Conservation (phyloP, 2,888 invertebrate species). For the Papilio demoleus region DNA sequence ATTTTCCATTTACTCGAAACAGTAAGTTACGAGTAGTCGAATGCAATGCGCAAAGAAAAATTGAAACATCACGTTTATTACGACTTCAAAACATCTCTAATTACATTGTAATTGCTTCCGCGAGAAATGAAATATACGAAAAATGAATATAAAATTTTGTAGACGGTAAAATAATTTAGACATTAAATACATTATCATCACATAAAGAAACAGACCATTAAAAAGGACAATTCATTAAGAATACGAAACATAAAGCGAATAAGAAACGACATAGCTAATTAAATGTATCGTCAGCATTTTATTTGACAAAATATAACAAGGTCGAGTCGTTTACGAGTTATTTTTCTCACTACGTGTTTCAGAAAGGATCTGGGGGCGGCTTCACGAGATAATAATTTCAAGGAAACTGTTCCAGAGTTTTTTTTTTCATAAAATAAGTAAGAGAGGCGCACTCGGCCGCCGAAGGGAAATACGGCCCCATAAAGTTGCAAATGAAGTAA, state of each 20-base stretch:
- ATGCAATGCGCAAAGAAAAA: not conserved
- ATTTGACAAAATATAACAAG: constrained; percentile 57
- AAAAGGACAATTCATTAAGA: constrained; percentile 49
- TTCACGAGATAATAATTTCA: constrained; percentile 67
- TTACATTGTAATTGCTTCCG: not conserved
- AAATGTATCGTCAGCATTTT: constrained; percentile 54
- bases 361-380: constrained; percentile 59
- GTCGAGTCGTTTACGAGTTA: constrained; percentile 54
- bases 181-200: constrained; percentile 7
- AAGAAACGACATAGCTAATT: constrained; percentile 52
- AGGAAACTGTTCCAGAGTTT: constrained; percentile 64
- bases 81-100: not conserved
- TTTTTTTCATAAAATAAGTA: constrained; percentile 66
- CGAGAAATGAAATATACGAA: not conserved
- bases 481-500: constrained; percentile 82
- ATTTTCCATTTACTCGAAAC: not conserved
- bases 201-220: constrained; percentile 24
- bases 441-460: constrained; percentile 55
- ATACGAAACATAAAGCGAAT: constrained; percentile 48
- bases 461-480: constrained; percentile 65
- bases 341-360: constrained; percentile 55
- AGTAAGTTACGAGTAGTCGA: not conserved
- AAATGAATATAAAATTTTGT: not conserved
- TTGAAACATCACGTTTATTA: not conserved
- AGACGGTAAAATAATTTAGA: constrained; percentile 9